phyloP scores from a whole-genome alignment of 2,113 vertebrate species.

The Melanocharis versteri region DNA sequence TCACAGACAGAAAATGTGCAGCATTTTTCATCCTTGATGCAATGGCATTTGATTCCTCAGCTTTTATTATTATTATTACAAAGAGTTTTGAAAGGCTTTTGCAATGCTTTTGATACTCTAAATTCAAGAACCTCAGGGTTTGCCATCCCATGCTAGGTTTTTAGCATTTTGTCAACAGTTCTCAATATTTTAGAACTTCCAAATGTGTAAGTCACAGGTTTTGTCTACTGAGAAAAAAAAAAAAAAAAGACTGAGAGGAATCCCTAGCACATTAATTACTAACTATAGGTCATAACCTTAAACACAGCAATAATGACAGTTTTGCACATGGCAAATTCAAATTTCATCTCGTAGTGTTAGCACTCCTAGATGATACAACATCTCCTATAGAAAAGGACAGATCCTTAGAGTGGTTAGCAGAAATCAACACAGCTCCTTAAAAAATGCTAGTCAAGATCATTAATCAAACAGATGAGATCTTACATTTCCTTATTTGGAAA shows the following conservation, averaged over 20 bases:
- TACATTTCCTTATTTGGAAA: neutral
- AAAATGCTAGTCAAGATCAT: neutral
- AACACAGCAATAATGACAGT: neutral
- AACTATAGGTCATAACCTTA: neutral
- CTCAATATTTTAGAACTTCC: neutral
- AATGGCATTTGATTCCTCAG: neutral
- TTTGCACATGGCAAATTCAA: neutral
- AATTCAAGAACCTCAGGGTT: neutral
- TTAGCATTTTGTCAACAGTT: neutral
- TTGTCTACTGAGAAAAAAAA: neutral
- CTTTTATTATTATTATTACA: neutral
- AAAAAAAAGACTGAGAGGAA: neutral
- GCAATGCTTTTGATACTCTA: neutral
- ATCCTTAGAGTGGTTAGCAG: neutral
- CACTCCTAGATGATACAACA: neutral
- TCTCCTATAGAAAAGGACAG: neutral
- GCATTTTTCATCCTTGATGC: neutral
- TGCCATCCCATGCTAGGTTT: neutral
- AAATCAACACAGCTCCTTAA: neutral
- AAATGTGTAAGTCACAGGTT: neutral
- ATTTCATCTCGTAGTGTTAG: neutral
- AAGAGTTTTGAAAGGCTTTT: neutral
- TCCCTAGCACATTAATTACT: neutral
- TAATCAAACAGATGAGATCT: neutral
- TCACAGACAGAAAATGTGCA: neutral